A percentile compares a stretch with the other conserved stretches of the same genome.
phyloP scores from a whole-genome alignment of 2,888 invertebrate species.

The Spisula subtruncata region DNA sequence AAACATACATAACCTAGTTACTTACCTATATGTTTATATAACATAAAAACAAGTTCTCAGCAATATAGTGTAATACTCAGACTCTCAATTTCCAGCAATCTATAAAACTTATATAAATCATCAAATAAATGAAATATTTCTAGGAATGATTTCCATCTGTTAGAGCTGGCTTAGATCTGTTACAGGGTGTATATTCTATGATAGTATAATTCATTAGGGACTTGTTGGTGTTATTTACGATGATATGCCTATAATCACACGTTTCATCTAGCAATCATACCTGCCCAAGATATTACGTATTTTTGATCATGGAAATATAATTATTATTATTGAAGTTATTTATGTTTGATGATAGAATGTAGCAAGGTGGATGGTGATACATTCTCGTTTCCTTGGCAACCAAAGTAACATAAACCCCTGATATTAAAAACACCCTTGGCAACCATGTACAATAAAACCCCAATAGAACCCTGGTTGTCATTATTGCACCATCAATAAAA shows the following conservation, averaged over 20 bases:
- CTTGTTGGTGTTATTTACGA: neutral
- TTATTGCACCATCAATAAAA: too few species aligned
- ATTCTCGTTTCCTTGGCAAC: too few species aligned
- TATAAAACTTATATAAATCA: neutral
- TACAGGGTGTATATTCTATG: neutral
- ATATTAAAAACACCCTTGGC: too few species aligned
- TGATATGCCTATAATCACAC: neutral
- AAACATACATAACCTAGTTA: too few species aligned
- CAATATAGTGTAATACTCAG: too few species aligned
- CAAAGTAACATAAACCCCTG: too few species aligned
- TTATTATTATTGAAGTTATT: slow-evolving; percentile 1
- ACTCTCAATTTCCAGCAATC: neutral
- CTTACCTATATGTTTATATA: too few species aligned
- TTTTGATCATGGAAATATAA: neutral
- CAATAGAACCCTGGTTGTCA: too few species aligned
- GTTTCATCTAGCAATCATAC: neutral
- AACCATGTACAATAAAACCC: too few species aligned
- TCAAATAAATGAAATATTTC: neutral
- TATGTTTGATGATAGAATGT: neutral
- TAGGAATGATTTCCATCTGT: slow-evolving; percentile 1
- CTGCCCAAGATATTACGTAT: neutral
- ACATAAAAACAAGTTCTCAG: too few species aligned
- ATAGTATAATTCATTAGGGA: neutral
- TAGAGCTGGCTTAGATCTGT: neutral
- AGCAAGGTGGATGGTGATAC: too few species aligned